Percentiles rank a stretch among this genome's conserved stretches.
Evolutionary conservation across 1,140 invertebrate species (phyloP).

Genomic region (Drosophila littoralis): DNA sequence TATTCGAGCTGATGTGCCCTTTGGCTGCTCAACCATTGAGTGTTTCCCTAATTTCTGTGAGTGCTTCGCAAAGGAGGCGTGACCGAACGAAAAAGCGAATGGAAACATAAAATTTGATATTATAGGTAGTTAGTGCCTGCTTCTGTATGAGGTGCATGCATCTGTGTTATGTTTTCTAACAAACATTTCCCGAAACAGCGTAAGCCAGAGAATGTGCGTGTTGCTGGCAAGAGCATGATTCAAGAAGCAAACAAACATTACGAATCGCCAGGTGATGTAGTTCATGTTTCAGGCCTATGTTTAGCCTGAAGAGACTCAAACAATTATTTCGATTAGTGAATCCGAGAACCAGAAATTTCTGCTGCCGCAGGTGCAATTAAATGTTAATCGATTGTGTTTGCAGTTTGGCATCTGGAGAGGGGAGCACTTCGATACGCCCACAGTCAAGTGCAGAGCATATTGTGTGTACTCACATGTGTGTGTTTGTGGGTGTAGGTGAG

Average conservation of each 20-base stretch:
- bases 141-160: constrained; percentile 4
- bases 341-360: constrained; percentile 41
- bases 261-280: neutral
- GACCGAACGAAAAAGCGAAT: neutral
- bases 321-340: constrained; percentile 74
- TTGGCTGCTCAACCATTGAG: constrained; percentile 45
- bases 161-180: neutral
- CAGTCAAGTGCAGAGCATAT: constrained; percentile 20
- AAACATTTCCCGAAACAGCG: neutral
- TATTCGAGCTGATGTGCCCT: constrained; percentile 49
- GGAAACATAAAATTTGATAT: neutral
- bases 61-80: constrained; percentile 11
- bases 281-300: neutral
- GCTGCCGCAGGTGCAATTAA: constrained; percentile 67
- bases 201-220: constrained; percentile 5
- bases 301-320: constrained; percentile 43
- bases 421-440: constrained; percentile 39
- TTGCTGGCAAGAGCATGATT: constrained; percentile 27
- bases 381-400: constrained; percentile 77
- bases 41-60: constrained; percentile 27
- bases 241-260: constrained; percentile 37
- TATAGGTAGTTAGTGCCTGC: neutral
- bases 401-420: constrained; percentile 18
- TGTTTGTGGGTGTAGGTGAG: constrained; percentile 29
- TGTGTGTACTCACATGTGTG: constrained; percentile 11